These are phyloP conservation scores for Leptodactylus fuscus DNA, from an alignment of 2,113 vertebrate genomes.

Conservation along the genomic window DNA sequence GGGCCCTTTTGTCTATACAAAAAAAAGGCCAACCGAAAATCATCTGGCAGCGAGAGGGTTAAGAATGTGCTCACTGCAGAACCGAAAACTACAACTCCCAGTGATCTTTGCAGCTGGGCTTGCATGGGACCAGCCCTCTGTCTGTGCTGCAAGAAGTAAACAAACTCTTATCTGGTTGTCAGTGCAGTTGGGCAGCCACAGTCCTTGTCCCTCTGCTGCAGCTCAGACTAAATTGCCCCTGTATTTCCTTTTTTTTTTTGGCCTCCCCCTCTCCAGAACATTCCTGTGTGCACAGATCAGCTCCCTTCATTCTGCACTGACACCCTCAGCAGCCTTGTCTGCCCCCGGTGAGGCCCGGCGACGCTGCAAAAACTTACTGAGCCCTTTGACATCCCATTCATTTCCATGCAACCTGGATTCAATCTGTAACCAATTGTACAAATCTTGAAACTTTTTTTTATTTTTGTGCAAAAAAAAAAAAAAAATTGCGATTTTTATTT, in stretches of 20 bases:
- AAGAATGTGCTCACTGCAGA: conserved; percentile 44
- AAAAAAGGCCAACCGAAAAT: not conserved
- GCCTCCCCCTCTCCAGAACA: not conserved
- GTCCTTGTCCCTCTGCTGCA: not conserved
- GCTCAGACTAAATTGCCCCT: not conserved
- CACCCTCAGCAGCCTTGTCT: not conserved
- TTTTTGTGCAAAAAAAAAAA: not conserved
- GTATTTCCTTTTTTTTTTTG: not conserved
- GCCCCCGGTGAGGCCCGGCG: not conserved
- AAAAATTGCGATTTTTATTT: not conserved
- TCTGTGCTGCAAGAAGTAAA: conserved; percentile 90
- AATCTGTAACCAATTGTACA: not conserved
- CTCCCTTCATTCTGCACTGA: not conserved
- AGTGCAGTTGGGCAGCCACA: not conserved
- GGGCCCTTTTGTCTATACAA: not conserved
- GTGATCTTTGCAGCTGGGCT: conserved; percentile 64
- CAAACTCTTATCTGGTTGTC: conserved; percentile 76
- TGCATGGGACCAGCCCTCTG: conserved; percentile 70
- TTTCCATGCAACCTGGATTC: not conserved
- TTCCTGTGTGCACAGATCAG: not conserved
- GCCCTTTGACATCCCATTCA: not conserved
- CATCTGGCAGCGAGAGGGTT: not conserved
- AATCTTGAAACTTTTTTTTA: not conserved
- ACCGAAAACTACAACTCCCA: conserved; percentile 79
- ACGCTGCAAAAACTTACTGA: not conserved